Conservation (phyloP, 2,888 invertebrate species). For the Parascotia fuliginaria region DNA sequence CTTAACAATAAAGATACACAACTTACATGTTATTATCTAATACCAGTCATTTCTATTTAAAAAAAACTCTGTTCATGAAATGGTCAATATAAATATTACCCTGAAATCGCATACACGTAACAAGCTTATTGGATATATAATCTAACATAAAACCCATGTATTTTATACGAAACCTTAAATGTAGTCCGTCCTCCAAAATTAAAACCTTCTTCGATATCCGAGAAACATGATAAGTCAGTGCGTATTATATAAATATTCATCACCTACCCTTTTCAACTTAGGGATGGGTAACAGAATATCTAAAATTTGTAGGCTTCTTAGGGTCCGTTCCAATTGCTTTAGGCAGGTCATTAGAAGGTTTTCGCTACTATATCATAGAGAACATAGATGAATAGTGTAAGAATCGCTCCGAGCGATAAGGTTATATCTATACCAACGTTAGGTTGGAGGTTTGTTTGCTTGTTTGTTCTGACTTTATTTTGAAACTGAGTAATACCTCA, state of each 20-base stretch:
- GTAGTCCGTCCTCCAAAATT: background rate
- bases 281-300: constrained; percentile 7
- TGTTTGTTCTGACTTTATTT: no score
- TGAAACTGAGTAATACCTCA: no score
- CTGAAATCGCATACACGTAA: no score
- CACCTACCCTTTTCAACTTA: constrained; percentile 14
- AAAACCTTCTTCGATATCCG: constrained; percentile 10
- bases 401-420: background rate
- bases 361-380: constrained; percentile 22
- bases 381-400: background rate
- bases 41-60: no score
- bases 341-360: constrained; percentile 20
- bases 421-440: no score
- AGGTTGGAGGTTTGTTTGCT: no score
- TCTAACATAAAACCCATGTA: background rate
- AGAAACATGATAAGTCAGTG: constrained; percentile 9
- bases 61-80: no score
- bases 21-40: no score
- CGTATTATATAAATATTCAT: constrained; percentile 9
- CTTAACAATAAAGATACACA: no score
- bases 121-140: no score
- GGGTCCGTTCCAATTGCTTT: constrained; percentile 10
- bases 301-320: constrained; percentile 15
- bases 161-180: background rate
- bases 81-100: no score